phyloP scores from a whole-genome alignment of 2,113 vertebrate species.

The Cyanoramphus novaezelandiae region DNA sequence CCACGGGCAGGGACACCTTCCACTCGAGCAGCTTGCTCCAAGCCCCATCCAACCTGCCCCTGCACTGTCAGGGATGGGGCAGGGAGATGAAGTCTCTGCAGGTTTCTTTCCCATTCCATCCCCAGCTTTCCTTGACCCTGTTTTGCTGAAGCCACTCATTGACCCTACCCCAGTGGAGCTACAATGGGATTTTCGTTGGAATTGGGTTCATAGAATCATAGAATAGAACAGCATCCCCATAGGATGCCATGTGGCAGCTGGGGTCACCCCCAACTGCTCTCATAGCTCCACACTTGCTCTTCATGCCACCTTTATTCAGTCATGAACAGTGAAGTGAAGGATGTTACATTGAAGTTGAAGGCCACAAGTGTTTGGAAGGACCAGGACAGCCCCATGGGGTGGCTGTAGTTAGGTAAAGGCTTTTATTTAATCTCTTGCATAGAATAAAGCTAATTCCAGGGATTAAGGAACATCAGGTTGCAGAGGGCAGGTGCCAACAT shows the following conservation, averaged over 20 bases:
- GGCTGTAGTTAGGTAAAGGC: background rate
- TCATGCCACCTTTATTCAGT: background rate
- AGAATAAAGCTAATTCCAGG: background rate
- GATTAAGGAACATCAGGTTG: background rate
- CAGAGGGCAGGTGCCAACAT: background rate
- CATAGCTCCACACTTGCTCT: background rate
- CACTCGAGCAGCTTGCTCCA: background rate
- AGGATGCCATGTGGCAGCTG: background rate
- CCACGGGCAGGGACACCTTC: background rate
- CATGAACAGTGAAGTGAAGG: background rate
- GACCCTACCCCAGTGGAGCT: background rate
- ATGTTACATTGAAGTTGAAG: fast-evolving
- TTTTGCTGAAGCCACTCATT: background rate
- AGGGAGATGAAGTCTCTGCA: background rate
- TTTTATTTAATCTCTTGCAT: background rate
- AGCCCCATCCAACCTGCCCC: background rate
- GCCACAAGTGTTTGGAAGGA: background rate
- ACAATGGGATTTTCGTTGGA: background rate
- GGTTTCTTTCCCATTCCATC: background rate
- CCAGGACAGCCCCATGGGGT: fast-evolving
- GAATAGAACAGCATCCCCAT: too few relatives aligned
- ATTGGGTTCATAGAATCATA: background rate
- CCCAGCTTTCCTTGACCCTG: background rate
- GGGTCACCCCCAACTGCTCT: background rate
- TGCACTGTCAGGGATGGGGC: background rate